A percentile compares a stretch with the other conserved stretches of the same genome.
phyloP scores from a whole-genome alignment of 2,888 invertebrate genomes.

The Mimachlamys varia region DNA sequence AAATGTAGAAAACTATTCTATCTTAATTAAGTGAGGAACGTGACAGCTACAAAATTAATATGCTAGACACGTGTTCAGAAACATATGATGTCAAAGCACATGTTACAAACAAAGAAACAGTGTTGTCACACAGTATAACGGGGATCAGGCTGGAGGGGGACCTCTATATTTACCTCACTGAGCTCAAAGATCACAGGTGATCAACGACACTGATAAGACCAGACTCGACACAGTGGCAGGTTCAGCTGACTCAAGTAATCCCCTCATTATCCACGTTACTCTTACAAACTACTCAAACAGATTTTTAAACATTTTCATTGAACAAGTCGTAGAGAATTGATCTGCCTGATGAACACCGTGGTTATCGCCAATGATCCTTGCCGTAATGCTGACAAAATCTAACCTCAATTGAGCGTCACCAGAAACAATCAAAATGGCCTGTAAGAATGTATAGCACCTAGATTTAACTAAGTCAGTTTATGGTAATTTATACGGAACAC shows the following conservation, averaged over 20 bases:
- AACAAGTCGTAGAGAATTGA: background rate
- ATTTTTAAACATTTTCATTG: background rate
- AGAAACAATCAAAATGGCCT: background rate
- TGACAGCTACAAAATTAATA: background rate
- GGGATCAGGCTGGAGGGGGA: background rate
- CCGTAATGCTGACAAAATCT: background rate
- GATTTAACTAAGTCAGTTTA: background rate
- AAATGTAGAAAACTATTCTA: too few relatives aligned
- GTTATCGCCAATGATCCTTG: background rate
- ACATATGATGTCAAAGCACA: background rate
- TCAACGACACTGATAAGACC: background rate
- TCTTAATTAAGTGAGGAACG: too few relatives aligned
- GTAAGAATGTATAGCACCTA: background rate
- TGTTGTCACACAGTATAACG: background rate
- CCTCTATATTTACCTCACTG: constrained; percentile 2
- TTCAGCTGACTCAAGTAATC: background rate
- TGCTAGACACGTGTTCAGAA: background rate
- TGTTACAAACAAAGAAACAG: constrained; percentile 9
- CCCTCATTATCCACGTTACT: background rate
- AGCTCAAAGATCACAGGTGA: background rate
- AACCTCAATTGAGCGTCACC: background rate
- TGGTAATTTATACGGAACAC: background rate
- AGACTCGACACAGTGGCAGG: background rate
- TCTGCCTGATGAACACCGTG: background rate
- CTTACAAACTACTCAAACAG: background rate